Percentiles rank a stretch among this genome's conserved stretches.
These are phyloP conservation scores for Anas platyrhynchos DNA, from an alignment of 2,113 vertebrate species.

Conservation along the genomic window DNA sequence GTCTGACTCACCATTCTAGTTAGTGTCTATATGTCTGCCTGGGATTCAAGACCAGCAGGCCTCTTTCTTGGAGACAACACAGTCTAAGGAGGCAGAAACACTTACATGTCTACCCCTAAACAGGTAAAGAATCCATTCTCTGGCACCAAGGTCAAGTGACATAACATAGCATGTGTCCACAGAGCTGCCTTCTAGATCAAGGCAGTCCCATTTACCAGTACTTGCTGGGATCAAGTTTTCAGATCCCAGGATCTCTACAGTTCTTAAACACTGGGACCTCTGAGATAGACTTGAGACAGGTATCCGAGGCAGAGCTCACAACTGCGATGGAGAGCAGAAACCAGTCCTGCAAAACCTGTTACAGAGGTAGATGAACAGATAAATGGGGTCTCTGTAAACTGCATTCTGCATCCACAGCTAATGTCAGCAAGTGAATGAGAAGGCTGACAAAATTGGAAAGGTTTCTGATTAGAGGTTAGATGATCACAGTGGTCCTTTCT, in stretches of 20 bases:
- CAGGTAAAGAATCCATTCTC: not conserved
- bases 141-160: not conserved
- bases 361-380: not conserved
- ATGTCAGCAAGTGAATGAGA: not conserved
- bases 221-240: too few relatives aligned
- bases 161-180: too few relatives aligned
- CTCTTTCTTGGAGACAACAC: not conserved
- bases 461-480: slow-evolving; percentile 48
- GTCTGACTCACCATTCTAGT: not conserved
- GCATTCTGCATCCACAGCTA: not conserved
- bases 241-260: not conserved
- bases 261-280: not conserved
- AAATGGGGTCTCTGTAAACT: not conserved
- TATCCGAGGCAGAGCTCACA: rapidly evolving
- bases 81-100: not conserved
- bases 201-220: not conserved
- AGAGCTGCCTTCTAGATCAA: too few relatives aligned
- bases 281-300: not conserved
- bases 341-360: not conserved
- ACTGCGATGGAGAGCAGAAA: not conserved
- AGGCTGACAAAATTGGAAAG: slow-evolving; percentile 11
- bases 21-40: not conserved
- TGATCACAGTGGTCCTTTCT: slow-evolving; percentile 40
- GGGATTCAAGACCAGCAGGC: not conserved
- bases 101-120: not conserved